These are phyloP conservation scores for Mycetomoellerius zeteki DNA, from an alignment of 1,140 invertebrate genomes.

Conservation along the genomic window DNA sequence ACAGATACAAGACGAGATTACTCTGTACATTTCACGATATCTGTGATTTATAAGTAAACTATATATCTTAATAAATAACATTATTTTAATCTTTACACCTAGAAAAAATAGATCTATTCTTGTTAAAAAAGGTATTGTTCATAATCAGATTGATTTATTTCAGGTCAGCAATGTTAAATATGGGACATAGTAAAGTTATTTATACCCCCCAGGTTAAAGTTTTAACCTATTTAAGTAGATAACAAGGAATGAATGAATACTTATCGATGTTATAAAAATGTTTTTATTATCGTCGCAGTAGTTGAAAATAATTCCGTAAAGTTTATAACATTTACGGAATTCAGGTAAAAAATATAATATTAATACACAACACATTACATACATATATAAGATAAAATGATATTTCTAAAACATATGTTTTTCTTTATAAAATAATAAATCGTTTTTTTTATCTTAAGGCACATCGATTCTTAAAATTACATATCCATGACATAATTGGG, in stretches of 20 bases:
- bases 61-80: neutral
- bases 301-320: slow-evolving; percentile 29
- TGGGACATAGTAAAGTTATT: neutral
- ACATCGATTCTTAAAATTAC: slow-evolving; percentile 67
- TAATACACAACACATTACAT: neutral
- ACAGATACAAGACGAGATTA: neutral
- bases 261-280: neutral
- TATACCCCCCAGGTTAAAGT: neutral
- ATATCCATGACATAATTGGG: slow-evolving; percentile 96
- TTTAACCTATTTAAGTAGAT: neutral
- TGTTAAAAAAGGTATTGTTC: neutral
- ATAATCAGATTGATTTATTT: slow-evolving; percentile 6
- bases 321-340: slow-evolving; percentile 15
- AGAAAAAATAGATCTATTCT: neutral
- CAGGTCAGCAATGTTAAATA: neutral
- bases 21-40: neutral
- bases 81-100: neutral
- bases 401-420: neutral
- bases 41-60: neutral
- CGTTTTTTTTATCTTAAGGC: neutral
- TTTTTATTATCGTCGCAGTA: slow-evolving; percentile 5
- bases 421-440: slow-evolving; percentile 16
- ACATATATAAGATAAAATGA: neutral
- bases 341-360: slow-evolving; percentile 6
- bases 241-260: neutral